Evolutionary conservation across 2,888 invertebrate species (phyloP), one percentile per base, ranked within the genome.

Genomic region (Polietes domitor): DNA sequence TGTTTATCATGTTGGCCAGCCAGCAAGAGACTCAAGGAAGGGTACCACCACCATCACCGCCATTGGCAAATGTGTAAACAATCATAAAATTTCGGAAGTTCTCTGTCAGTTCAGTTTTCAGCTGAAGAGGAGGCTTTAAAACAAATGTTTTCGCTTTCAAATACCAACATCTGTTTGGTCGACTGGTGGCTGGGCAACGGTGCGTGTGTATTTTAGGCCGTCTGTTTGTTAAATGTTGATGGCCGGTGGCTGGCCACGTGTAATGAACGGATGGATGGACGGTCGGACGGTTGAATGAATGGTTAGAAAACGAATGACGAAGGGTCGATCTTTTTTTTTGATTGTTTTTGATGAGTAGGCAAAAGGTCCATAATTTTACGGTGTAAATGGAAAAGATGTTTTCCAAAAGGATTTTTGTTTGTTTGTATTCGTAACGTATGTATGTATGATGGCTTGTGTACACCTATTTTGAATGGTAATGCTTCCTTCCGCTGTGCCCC

Each of bases 1-100:
- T 82, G 37, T 32, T 78, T 71, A 78, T 75, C 61, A 26, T 19
- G 17, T 17, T 17, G 4, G 4, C 50, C 50, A 17, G 5, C 47
- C n/a, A 10, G 5, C 47, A 9, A 5, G 5, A 10, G 10, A n/a
- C n/a, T n/a, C n/a, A n/a, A n/a, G n/a, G n/a, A n/a, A n/a, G 15
- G 10, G 43, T 43, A 9, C 15, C n/a, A n/a, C 43, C 10, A n/a
- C n/a, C n/a, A n/a, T n/a, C n/a, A n/a, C n/a, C n/a, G n/a, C 43
- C 10, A 43, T 10, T 12, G 5, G 6, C 19, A 17, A 50, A 50
- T 50, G 50, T 50, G 17, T 50, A 19, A 50, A 50, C 50, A 53
- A 21, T 21, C 53, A 17, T 4, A 53, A 17, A 53, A 53, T 53
- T 53, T 53, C 21, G 53, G 21, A 53, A 53, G 53, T 53, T 21